Base-by-base conservation (phyloP, 2,888 invertebrate species). In the Salticus scenicus region DNA sequence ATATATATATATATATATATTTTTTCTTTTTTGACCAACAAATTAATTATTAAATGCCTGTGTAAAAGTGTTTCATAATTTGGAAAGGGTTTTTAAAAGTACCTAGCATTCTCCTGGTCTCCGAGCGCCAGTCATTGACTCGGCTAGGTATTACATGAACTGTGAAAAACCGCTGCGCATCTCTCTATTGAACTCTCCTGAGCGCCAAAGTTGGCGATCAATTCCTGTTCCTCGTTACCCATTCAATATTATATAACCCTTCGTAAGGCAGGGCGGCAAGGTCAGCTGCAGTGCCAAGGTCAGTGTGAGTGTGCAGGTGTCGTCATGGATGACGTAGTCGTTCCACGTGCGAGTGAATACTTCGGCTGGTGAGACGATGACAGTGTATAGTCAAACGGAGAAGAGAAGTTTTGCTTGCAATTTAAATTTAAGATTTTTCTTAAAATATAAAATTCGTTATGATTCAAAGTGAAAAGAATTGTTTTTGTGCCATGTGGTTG, bases 261-360 rank as follows among this genome's bases (percentile, higher is more conserved):
- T 31, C 71, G 42, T 64, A 28, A 83, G 69, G 83, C 76, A 76
- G 84, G 67, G 67, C 78, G 78, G 84, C 84, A 85, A 85, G 84
- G 84, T 85, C 84, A 85, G 74, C 84, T 10, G 28, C 69, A 73
- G 73, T 42, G 79, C 84, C 84, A 85, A 85, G 84, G 84, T 85
- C 84, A 85, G 84, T 51, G 84, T 78, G 84, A 85, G 84, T 51
- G 84, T 78, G 84, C 84, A 85, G 84, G 84, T 85, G 78, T 85
- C 84, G 84, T 85, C 84, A 85, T 42, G 78, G 84, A 74, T 85
- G 84, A 85, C 84, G 84, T 85, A 74, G 78, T 20, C 66, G 64
- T 63, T 85, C 84, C 84, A 85, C 84, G 84, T 85, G 84, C 74
- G 74, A 79, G 37, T 33, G 83, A 76, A 77, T 76, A 63, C 70